Evolutionary conservation across 2,797 vertebrate species (phyloP).

Genomic region (Epinephelus awoara): DNA sequence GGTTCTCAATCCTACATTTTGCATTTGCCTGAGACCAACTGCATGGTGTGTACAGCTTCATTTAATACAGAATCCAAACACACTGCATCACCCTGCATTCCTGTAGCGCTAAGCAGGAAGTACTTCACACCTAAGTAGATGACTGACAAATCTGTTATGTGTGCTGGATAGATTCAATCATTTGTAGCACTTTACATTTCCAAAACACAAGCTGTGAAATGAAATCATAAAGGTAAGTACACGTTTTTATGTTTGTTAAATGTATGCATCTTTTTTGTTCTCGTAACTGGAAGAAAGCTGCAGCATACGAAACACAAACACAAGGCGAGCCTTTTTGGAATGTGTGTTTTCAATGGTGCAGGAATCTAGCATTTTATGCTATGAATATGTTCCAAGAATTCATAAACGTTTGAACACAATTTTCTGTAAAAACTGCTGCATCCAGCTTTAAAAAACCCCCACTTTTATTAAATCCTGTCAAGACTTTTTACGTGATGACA

Average conservation of each 20-base stretch:
- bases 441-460: background rate
- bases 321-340: background rate
- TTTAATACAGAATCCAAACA: conserved; percentile 10
- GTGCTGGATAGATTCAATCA: conserved; percentile 11
- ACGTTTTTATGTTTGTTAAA: conserved; percentile 15
- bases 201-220: conserved; percentile 37
- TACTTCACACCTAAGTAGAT: conserved; percentile 40
- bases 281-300: conserved; percentile 27
- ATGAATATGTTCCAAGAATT: background rate
- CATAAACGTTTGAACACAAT: background rate
- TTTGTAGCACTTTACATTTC: conserved; percentile 32
- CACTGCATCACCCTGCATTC: conserved; percentile 5
- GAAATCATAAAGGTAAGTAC: background rate
- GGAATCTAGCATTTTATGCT: background rate
- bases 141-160: conserved; percentile 16
- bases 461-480: background rate
- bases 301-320: background rate
- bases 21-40: conserved; percentile 25
- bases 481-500: background rate
- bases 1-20: conserved; percentile 15
- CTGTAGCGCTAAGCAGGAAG: conserved; percentile 13
- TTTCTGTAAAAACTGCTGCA: conserved; percentile 5
- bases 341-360: background rate
- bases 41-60: conserved; percentile 24
- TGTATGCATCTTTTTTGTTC: conserved; percentile 1